Conservation (phyloP, 2,113 vertebrate genomes). For the Tetraodon nigroviridis region DNA sequence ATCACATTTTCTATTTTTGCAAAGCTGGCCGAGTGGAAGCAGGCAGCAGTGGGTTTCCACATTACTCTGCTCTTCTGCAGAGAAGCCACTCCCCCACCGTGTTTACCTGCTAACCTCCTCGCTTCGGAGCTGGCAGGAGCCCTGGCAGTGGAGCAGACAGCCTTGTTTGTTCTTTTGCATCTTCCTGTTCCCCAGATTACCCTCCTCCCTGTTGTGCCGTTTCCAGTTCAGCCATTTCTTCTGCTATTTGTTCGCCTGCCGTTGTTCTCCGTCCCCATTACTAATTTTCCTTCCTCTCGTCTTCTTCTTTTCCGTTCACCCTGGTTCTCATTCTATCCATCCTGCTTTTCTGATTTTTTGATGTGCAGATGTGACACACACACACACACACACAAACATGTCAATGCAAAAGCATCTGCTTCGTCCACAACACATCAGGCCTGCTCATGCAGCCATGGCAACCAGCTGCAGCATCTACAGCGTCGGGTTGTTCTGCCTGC, state of each 20-base stretch:
- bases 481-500: conserved; percentile 17
- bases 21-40: too few relatives aligned
- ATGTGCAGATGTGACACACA: conserved; percentile 41
- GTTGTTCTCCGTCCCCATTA: conserved; percentile 29
- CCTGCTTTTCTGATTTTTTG: background rate
- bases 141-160: too few relatives aligned
- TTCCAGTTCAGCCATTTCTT: conserved; percentile 36
- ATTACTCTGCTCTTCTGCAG: too few relatives aligned
- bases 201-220: conserved; percentile 1
- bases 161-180: background rate
- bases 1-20: too few relatives aligned
- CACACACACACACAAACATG: conserved; percentile 22
- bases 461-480: conserved; percentile 50
- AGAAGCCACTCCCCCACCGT: too few relatives aligned
- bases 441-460: conserved; percentile 59
- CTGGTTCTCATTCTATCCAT: background rate
- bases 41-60: too few relatives aligned
- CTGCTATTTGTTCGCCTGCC: conserved; percentile 26
- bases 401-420: conserved; percentile 50
- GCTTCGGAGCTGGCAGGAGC: too few relatives aligned
- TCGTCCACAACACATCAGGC: conserved; percentile 45
- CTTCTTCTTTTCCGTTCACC: background rate
- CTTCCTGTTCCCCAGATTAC: background rate
- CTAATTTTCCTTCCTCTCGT: conserved; percentile 22
- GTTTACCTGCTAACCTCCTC: too few relatives aligned